Conservation (phyloP, 1,140 invertebrate species). For the Drosophila pallidifrons region DNA sequence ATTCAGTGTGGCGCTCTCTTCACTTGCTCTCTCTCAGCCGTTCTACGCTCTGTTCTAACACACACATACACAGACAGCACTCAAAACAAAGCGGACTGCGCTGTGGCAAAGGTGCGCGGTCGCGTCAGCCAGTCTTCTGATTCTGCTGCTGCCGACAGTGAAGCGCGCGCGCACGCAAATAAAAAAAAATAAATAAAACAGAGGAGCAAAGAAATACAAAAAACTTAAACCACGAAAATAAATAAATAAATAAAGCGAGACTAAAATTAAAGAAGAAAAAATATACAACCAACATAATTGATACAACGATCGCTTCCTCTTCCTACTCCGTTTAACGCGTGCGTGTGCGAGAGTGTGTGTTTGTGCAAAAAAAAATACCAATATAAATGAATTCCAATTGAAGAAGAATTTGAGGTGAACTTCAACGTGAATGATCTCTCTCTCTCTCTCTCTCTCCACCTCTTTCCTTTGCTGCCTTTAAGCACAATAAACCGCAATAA, state of each 20-base stretch:
- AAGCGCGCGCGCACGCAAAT: slow-evolving; percentile 65
- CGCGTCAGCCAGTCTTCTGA: slow-evolving; percentile 77
- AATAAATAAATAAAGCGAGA: slow-evolving; percentile 34
- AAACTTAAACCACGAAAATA: slow-evolving; percentile 38
- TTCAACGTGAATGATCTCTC: slow-evolving; percentile 1
- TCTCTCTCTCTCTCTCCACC: neutral
- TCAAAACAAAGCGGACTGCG: slow-evolving; percentile 67
- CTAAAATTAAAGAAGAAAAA: slow-evolving; percentile 42
- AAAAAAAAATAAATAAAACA: slow-evolving; percentile 10
- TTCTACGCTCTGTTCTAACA: slow-evolving; percentile 57
- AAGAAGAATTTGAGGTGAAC: slow-evolving; percentile 38
- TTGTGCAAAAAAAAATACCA: slow-evolving; percentile 33
- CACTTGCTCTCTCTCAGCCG: slow-evolving; percentile 22
- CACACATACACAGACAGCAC: slow-evolving; percentile 8
- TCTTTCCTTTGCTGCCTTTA: slow-evolving; percentile 4
- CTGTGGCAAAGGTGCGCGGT: slow-evolving; percentile 74
- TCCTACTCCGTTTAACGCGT: slow-evolving; percentile 62
- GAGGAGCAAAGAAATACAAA: slow-evolving; percentile 24
- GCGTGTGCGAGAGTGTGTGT: slow-evolving; percentile 28
- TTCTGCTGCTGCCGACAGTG: slow-evolving; percentile 73
- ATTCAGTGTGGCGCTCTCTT: slow-evolving; percentile 15
- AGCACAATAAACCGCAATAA: slow-evolving; percentile 18
- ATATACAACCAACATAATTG: slow-evolving; percentile 44
- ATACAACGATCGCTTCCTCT: slow-evolving; percentile 48
- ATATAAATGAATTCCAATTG: slow-evolving; percentile 55